These are phyloP conservation scores for Trypoxylus dichotomus DNA, from an alignment of 1,140 invertebrate genomes.

Conservation along the genomic window DNA sequence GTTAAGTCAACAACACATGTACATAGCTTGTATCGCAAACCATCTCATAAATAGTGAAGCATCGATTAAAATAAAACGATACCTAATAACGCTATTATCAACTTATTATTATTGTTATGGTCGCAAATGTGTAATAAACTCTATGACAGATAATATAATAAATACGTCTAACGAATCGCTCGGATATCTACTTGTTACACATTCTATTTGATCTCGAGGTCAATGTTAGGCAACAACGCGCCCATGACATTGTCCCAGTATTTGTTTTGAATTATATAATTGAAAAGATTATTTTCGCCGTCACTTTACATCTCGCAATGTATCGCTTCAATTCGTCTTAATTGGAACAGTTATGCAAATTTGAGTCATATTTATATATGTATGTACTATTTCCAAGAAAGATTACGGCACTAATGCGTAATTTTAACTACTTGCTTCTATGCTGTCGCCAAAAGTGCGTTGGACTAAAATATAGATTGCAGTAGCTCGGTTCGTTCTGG, in stretches of 20 bases:
- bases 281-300: not conserved
- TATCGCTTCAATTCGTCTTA: not conserved
- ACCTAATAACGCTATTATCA: not conserved
- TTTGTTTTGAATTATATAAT: not conserved
- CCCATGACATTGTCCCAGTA: conserved; percentile 6
- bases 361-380: not conserved
- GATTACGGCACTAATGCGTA: too few species aligned
- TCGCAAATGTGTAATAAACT: conserved; percentile 4
- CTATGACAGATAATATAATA: not conserved
- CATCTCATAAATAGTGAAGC: not conserved
- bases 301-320: not conserved
- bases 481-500: too few species aligned
- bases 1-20: not conserved
- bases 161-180: not conserved
- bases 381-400: too few species aligned
- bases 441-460: too few species aligned
- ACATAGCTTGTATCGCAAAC: not conserved
- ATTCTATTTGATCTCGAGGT: not conserved
- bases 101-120: not conserved
- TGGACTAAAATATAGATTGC: too few species aligned
- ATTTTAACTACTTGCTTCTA: too few species aligned
- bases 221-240: not conserved
- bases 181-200: not conserved
- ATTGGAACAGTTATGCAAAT: conserved; percentile 1
- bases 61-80: conserved; percentile 10